A percentile compares a stretch with the other conserved stretches of the same genome.
Evolutionary conservation across 2,113 vertebrate genomes (phyloP).

Genomic region (Nettapus auritus): DNA sequence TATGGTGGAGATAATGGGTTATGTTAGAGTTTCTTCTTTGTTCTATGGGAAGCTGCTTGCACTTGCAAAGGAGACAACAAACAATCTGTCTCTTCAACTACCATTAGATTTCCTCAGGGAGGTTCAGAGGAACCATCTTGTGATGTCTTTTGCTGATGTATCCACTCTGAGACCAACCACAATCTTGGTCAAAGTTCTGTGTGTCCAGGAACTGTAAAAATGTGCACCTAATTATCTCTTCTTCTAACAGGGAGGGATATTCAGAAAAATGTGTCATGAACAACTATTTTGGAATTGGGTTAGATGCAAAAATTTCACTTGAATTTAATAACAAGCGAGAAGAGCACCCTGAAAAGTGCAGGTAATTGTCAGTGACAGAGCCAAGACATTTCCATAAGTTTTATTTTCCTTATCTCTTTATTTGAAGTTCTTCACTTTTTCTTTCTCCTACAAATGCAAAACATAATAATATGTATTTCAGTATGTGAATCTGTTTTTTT

Average conservation of each 20-base stretch:
- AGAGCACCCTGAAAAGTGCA: slow-evolving; percentile 98
- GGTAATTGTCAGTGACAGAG: slow-evolving; percentile 73
- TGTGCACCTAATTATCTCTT: neutral
- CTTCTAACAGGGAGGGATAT: slow-evolving; percentile 89
- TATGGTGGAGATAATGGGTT: neutral
- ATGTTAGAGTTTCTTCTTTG: neutral
- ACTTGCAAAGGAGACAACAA: neutral
- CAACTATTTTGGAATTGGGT: slow-evolving; percentile 97
- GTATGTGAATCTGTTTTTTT: neutral
- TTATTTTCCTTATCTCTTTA: neutral
- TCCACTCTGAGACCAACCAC: neutral
- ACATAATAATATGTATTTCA: neutral
- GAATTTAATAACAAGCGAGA: slow-evolving; percentile 99
- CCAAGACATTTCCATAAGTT: neutral
- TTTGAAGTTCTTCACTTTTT: neutral
- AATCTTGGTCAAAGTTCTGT: neutral
- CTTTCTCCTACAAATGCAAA: neutral
- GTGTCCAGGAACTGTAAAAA: neutral
- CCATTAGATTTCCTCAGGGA: neutral
- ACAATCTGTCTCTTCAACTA: neutral
- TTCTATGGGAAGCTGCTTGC: neutral
- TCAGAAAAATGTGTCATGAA: slow-evolving; percentile 99
- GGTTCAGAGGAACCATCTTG: neutral
- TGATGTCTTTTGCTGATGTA: neutral
- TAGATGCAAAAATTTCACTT: slow-evolving; percentile 98